Percentiles rank a stretch among this genome's conserved stretches.
Evolutionary conservation across 2,113 vertebrate species (phyloP).

Genomic region (Rhizomys pruinosus): DNA sequence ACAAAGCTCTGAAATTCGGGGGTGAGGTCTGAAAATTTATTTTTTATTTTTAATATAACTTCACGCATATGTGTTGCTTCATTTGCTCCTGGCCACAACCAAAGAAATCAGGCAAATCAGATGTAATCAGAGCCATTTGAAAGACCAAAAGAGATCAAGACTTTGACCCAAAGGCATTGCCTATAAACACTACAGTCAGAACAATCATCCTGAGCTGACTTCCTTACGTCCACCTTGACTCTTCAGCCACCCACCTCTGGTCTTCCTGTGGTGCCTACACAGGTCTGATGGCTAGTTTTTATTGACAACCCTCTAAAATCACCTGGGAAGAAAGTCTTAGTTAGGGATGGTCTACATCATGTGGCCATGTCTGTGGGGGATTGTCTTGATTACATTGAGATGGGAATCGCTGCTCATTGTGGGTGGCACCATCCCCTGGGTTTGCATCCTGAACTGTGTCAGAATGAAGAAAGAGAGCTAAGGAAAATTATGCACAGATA

Average conservation of each 20-base stretch:
- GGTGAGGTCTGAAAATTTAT: neutral
- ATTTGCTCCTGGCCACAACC: neutral
- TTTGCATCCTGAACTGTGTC: neutral
- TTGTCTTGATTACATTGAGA: neutral
- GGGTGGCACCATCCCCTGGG: neutral
- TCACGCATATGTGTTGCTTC: constrained; percentile 18
- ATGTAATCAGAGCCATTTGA: neutral
- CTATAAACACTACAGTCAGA: neutral
- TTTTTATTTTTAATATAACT: constrained; percentile 6
- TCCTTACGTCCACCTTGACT: neutral
- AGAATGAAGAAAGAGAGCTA: neutral
- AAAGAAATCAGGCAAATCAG: constrained; percentile 21
- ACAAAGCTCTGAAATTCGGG: constrained; percentile 19
- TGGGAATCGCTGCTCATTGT: neutral
- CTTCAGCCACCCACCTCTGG: neutral
- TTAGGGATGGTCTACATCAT: neutral
- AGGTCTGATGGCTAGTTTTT: neutral
- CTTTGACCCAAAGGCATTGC: neutral
- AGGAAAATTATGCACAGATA: neutral
- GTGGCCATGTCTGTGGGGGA: neutral
- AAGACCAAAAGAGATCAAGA: constrained; percentile 13
- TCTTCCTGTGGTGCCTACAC: neutral
- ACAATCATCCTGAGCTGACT: neutral
- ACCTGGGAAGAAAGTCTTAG: neutral
- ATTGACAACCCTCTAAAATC: neutral